phyloP scores from a whole-genome alignment of 2,797 vertebrate species.

The Graptemys geographica region DNA sequence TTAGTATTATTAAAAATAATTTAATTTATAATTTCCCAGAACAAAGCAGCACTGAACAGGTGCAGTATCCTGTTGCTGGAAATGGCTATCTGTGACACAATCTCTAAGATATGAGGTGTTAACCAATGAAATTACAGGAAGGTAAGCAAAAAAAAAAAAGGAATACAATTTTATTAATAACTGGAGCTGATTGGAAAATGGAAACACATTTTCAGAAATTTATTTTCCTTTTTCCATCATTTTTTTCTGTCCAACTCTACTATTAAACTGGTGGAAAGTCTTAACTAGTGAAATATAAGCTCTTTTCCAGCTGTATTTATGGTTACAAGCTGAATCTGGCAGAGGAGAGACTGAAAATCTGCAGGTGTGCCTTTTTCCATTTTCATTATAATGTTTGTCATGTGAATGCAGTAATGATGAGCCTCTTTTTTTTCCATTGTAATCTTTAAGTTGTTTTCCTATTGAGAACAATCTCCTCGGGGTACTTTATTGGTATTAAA shows the following conservation, averaged over 20 bases:
- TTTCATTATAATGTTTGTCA: not conserved
- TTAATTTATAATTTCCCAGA: not conserved
- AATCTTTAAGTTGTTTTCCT: not conserved
- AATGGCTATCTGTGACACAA: not conserved
- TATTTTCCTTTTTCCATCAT: not conserved
- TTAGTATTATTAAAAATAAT: not conserved
- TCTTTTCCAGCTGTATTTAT: not conserved
- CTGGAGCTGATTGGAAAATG: not conserved
- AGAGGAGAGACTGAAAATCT: not conserved
- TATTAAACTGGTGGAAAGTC: not conserved
- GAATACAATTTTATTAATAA: not conserved
- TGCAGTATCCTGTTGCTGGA: not conserved
- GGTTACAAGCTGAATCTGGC: not conserved
- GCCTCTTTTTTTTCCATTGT: not conserved
- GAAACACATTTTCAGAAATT: not conserved
- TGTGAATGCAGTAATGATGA: not conserved
- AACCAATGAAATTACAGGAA: not conserved
- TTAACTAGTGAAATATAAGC: not conserved
- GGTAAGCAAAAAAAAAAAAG: not conserved
- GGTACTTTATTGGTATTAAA: not conserved
- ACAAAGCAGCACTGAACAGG: not conserved
- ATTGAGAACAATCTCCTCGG: not conserved
- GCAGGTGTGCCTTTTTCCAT: not conserved
- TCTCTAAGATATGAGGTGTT: not conserved
- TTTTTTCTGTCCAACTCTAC: not conserved